Evolutionary conservation across 2,113 vertebrate genomes (phyloP), one percentile per base, ranked within the genome.

Genomic region (Podarcis muralis): DNA sequence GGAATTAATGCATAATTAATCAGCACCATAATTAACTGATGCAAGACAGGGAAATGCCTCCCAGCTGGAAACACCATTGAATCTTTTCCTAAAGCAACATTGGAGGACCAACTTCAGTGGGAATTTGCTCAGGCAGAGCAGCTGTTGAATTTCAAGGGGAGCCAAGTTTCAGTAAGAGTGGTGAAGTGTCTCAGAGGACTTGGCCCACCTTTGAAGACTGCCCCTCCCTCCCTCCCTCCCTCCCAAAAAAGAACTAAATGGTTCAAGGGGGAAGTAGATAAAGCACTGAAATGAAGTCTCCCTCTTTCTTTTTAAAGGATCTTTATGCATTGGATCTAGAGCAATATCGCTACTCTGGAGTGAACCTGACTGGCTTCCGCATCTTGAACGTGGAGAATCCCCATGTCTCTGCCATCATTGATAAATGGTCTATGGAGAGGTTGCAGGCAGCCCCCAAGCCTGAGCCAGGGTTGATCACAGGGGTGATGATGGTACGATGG

Each of bases 311-410:
- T 81, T 43, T 12, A 27, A 94, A 99, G 99, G 99, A 99, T 96
- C 97, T 99, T 93, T 99, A 99, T 94, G 99, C 99, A 25, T 97
- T 99, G 89, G 98, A 99, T 96, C 97, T 99, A 94, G 99, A 99
- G 93, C 98, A 98, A 15, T 99, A 99, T 30, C 98, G 98, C 92
- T 99, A 99, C 96, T 99, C 98, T 0, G 99, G 99, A 5, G 99
- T 99, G 89, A 99, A 99, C 95, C 98, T 99, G 97, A 99, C 99
- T 0, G 99, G 99, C 66, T 99, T 99, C 95, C 98, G 99, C 40
- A 99, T 99, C 96, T 97, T 99, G 89, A 99, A 99, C 1, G 98
- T 98, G 93, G 99, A 99, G 81, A 99, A 99, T 95, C 98, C 99
- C 0, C 98, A 98, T 9, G 99, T 99, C 4, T 97, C 98, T 1